Percentiles rank a stretch among this genome's conserved stretches.
Conservation (phyloP, 2,113 vertebrate species). For the Tapirus terrestris region DNA sequence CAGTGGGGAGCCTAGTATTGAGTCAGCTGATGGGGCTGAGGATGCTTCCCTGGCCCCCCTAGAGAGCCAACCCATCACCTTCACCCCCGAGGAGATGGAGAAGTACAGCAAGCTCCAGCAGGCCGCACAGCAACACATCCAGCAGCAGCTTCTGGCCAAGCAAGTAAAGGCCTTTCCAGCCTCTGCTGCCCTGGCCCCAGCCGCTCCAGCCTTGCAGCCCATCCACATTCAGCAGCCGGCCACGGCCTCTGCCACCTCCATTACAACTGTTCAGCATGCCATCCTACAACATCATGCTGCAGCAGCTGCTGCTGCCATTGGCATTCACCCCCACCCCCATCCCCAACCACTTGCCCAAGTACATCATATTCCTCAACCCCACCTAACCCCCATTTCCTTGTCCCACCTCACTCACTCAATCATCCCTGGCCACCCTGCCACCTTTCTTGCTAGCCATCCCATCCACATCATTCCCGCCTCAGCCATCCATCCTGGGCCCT, state of each 20-base stretch:
- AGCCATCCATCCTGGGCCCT: conserved; percentile 95
- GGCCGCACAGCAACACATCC: conserved; percentile 98
- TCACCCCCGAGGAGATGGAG: conserved; percentile 99
- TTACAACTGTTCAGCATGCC: conserved; percentile 97
- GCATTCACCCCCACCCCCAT: conserved; percentile 94
- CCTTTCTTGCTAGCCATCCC: conserved; percentile 96
- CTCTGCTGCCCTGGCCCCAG: conserved; percentile 89
- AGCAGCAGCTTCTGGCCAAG: conserved; percentile 98
- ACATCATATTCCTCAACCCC: conserved; percentile 98
- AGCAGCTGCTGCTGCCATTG: conserved; percentile 91
- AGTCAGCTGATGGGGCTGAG: conserved; percentile 93
- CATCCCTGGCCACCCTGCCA: conserved; percentile 95
- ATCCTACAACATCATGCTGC: conserved; percentile 97
- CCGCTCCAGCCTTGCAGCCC: conserved; percentile 91
- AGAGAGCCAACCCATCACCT: conserved; percentile 98
- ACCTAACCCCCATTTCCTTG: conserved; percentile 95
- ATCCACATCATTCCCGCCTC: conserved; percentile 99
- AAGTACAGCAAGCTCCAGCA: conserved; percentile 99
- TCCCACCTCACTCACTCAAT: conserved; percentile 96
- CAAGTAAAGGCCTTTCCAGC: conserved; percentile 96
- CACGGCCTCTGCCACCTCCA: conserved; percentile 92
- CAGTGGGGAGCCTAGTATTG: conserved; percentile 84
- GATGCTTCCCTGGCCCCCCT: conserved; percentile 94
- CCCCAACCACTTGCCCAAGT: conserved; percentile 96
- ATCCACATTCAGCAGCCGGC: conserved; percentile 98